Evolutionary conservation across 2,113 vertebrate genomes (phyloP), one percentile per base, ranked within the genome.

Genomic region (Ciconia stormi): DNA sequence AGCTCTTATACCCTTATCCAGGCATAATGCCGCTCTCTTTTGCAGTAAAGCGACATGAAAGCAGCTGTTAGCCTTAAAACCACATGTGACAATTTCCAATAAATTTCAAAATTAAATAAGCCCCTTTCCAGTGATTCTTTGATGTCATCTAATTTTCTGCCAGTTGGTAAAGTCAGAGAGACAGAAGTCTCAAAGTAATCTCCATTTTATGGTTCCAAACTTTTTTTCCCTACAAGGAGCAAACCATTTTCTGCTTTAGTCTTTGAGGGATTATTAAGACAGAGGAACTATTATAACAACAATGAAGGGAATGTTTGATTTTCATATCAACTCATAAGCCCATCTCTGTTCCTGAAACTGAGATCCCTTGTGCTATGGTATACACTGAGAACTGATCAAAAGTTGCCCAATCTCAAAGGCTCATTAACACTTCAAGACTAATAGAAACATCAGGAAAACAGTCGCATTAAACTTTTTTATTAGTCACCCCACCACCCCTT

Each of bases 101-200:
- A 83, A 27, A 79, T 69, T 89, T 82, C 9, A 16, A 79, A 91
- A 91, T 72, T 36, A 87, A 95, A 72, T 76, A 89, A 95, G 30
- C 30, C 82, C 27, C 86, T 94, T 84, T 67, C 58, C 50, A 93
- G 40, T 26, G 55, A 52, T 91, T 89, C 69, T 97, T 90, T 95
- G 82, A 81, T 83, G 74, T 46, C 16, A 83, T 90, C 34, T 72
- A 38, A 82, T 92, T 94, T 95, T 91, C 93, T 69, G 62, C 46
- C 82, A 84, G 72, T 89, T 92, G 50, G 50, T 92, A 30, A 83
- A 93, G 49, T 58, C 70, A 18, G 17, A 65, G 59, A 74, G 34
- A 73, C 49, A 66, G 62, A 94, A 86, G n/a, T 74, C 82, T 87
- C 86, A 93, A 89, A 93, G 79, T 67, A 92, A 93, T 95, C 59